Base-by-base conservation (phyloP, 1,140 invertebrate species). In the Lycorma delicatula region DNA sequence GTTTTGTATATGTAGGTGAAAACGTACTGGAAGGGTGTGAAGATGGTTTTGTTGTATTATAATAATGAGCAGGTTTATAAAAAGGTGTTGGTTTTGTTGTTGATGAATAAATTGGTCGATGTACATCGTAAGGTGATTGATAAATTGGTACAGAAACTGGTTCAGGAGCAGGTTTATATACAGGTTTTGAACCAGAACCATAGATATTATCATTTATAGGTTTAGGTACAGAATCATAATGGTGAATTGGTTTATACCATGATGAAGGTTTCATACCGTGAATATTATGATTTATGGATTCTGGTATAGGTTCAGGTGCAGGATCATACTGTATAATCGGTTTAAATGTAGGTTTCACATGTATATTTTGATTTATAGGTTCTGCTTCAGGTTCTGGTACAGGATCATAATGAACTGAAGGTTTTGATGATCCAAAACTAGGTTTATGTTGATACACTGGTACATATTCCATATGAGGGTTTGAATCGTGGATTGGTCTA, bases 281-380 rank as follows among this genome's bases (percentile, higher is more conserved):
- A n/a, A n/a, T n/a, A n/a, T n/a, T n/a, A n/a, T n/a, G n/a, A n/a
- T n/a, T n/a, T n/a, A n/a, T 22, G 2, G 41, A 22, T 18, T 44
- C 41, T 44, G 41, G 41, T 13, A 20, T 22, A 36, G 56, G 47
- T 38, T 57, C 47, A 12, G 56, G 48, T 11, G 20, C 31, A 2
- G 47, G 56, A 20, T 44, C 28, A 20, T 26, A 28, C 50, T 29
- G 26, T 12, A 13, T 28, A 5, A 52, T 36, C 16, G 49, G 49
- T 25, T 29, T 26, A 12, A 23, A 22, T 16, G 18, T 23, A 44
- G 53, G 53, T 13, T 44, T 25, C 11, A 28, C 25, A 16, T 6
- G 18, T 13, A 3, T 12, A 16, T 27, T n/a, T 11, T 23, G 22
- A n/a, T 27, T 27, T 36, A 34, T 29, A 18, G 51, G 28, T 16